Conservation (phyloP, 2,888 invertebrate genomes). For the Napeogenes inachia region DNA sequence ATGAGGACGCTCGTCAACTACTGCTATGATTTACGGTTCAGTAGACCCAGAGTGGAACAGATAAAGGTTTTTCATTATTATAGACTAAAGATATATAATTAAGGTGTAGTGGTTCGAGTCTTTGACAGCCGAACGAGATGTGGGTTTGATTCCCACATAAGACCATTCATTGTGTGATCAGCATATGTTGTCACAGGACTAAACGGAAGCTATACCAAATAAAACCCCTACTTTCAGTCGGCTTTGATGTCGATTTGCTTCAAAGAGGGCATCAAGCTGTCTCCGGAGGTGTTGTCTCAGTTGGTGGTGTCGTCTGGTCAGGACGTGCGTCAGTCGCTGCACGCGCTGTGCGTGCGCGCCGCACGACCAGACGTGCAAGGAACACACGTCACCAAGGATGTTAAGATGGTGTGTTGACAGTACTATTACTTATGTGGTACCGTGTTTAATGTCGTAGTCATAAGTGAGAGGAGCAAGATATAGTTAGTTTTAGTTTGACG, state of each 20-base stretch:
- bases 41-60: constrained; percentile 90
- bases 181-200: background rate
- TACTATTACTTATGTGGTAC: background rate
- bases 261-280: constrained; percentile 91
- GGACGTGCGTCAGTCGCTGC: constrained; percentile 95
- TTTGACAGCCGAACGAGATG: too few relatives aligned
- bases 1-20: constrained; percentile 95
- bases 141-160: too few relatives aligned
- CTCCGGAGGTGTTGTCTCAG: constrained; percentile 85
- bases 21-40: constrained; percentile 94
- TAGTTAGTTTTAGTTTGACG: too few relatives aligned
- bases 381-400: constrained; percentile 84
- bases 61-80: constrained; percentile 81
- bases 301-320: constrained; percentile 92
- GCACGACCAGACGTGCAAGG: constrained; percentile 78
- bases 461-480: too few relatives aligned
- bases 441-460: too few relatives aligned
- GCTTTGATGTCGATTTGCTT: constrained; percentile 94
- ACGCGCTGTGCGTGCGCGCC: constrained; percentile 90
- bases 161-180: too few relatives aligned
- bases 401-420: constrained; percentile 80
- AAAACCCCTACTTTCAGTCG: constrained; percentile 74
- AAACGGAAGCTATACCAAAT: background rate
- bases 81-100: background rate
- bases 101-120: too few relatives aligned